A percentile compares a stretch with the other conserved stretches of the same genome.
These are phyloP conservation scores for Tetropium fuscum DNA, from an alignment of 2,888 invertebrate genomes.

Conservation along the genomic window DNA sequence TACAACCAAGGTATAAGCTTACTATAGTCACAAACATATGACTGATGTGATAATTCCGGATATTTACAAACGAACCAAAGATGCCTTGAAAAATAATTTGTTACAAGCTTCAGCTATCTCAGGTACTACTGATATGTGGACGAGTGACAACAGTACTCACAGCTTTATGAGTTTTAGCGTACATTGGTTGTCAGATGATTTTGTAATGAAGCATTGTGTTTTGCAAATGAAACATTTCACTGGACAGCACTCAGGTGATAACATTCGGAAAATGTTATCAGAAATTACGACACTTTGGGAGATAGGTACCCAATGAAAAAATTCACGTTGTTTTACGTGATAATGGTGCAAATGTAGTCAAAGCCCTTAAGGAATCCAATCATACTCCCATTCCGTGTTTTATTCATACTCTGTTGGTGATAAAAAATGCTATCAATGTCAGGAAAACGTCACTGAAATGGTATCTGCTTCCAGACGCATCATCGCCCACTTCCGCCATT, in stretches of 20 bases:
- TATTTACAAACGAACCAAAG: not conserved
- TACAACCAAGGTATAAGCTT: not conserved
- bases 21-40: not conserved
- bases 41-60: not conserved
- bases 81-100: not conserved
- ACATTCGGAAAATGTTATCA: not conserved
- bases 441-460: not conserved
- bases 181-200: not conserved
- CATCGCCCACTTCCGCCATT: slow-evolving; percentile 2
- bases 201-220: not conserved
- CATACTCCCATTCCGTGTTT: not conserved
- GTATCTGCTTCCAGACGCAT: not conserved
- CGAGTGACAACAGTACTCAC: not conserved
- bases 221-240: slow-evolving; percentile 4
- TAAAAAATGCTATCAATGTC: not conserved
- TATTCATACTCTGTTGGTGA: not conserved
- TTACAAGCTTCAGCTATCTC: not conserved
- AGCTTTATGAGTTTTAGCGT: not conserved
- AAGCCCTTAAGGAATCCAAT: not conserved
- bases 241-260: not conserved
- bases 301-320: not conserved
- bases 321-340: not conserved
- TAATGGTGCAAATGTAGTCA: not conserved
- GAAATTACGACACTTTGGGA: not conserved
- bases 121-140: slow-evolving; percentile 2